These are phyloP conservation scores for Bradynema listronoti DNA, from an alignment of 1,140 invertebrate genomes.

Conservation along the genomic window DNA sequence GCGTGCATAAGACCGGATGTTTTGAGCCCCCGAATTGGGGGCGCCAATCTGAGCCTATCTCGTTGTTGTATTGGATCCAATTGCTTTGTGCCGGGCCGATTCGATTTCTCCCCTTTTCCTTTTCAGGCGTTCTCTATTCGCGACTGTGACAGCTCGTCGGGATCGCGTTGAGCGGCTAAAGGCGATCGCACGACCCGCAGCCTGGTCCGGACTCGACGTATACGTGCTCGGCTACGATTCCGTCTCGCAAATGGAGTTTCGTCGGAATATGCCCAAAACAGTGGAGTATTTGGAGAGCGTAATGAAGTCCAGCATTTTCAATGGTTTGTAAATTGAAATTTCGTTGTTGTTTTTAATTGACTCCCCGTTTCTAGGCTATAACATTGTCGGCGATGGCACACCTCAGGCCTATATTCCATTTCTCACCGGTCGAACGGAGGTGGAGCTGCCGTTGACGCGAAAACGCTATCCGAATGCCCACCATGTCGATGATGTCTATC, in stretches of 20 bases:
- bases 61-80: background rate
- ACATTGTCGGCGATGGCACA: constrained; percentile 80
- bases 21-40: no score
- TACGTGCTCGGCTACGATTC: constrained; percentile 86
- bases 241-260: constrained; percentile 75
- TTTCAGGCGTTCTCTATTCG: constrained; percentile 12
- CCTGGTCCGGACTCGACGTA: constrained; percentile 67
- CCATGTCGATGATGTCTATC: constrained; percentile 69
- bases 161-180: constrained; percentile 4
- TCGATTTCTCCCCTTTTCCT: background rate
- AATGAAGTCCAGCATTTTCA: constrained; percentile 62
- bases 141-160: constrained; percentile 18
- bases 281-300: constrained; percentile 77
- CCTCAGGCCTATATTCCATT: constrained; percentile 84
- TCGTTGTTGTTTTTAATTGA: background rate
- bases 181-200: background rate
- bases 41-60: no score
- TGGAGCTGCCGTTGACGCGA: constrained; percentile 68
- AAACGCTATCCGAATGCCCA: constrained; percentile 68
- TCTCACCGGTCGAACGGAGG: constrained; percentile 75
- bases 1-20: no score
- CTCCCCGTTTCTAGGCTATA: constrained; percentile 55
- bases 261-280: constrained; percentile 74
- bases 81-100: no score
- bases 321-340: constrained; percentile 26